Evolutionary conservation across 2,797 vertebrate species (phyloP).

Genomic region (Sebastes iracundus): DNA sequence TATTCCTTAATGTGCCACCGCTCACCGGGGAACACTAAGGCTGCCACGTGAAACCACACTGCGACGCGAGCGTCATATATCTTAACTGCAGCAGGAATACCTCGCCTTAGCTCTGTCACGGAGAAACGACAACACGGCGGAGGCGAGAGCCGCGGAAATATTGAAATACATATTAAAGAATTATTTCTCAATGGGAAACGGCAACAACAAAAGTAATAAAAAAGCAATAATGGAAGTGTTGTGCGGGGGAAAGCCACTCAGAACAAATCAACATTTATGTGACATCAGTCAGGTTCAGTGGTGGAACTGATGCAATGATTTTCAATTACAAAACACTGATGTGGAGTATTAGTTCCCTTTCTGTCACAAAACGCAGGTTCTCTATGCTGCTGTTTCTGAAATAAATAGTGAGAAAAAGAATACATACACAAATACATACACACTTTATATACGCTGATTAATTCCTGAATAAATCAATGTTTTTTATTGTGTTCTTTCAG

Average conservation of each 20-base stretch:
- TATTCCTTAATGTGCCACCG: conserved; percentile 79
- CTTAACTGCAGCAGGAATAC: conserved; percentile 57
- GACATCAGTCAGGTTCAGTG: conserved; percentile 74
- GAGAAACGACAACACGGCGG: conserved; percentile 49
- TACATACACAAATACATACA: not conserved
- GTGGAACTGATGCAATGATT: conserved; percentile 70
- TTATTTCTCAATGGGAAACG: conserved; percentile 81
- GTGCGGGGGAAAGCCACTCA: conserved; percentile 70
- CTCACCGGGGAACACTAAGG: conserved; percentile 71
- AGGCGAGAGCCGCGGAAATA: conserved; percentile 63
- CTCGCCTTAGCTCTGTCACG: conserved; percentile 39
- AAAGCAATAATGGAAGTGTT: conserved; percentile 80
- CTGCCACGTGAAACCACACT: conserved; percentile 62
- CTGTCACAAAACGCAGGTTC: conserved; percentile 17
- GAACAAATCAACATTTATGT: conserved; percentile 80
- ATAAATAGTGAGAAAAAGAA: not conserved
- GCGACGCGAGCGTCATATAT: conserved; percentile 53
- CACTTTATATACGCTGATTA: not conserved
- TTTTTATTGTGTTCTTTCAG: not conserved
- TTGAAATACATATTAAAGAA: conserved; percentile 82
- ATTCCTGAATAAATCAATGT: not conserved
- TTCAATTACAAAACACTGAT: conserved; percentile 73
- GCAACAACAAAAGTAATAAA: conserved; percentile 81
- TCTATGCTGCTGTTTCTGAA: conserved; percentile 10
- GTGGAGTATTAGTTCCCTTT: conserved; percentile 60